Evolutionary conservation across 2,113 vertebrate species (phyloP), one percentile per base, ranked within the genome.

Genomic region (Propithecus coquereli): DNA sequence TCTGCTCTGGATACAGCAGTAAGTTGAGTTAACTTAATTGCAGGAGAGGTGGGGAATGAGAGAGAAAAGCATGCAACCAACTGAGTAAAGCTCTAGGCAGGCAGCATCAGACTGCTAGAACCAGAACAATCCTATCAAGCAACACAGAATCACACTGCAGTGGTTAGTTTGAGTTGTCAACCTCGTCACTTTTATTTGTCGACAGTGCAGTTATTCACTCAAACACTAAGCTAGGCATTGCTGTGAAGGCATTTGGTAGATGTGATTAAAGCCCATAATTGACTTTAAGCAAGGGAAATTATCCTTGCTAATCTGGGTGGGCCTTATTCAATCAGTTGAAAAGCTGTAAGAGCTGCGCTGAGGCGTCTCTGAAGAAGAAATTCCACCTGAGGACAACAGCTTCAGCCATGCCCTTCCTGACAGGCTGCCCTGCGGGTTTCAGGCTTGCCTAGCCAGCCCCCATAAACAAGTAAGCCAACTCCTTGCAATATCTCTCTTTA

Each of bases 301-400:
- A 70, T 71, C 59, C 63, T 91, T 92, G 73, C 93, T 54, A 87
- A 89, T 45, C 50, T 63, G 5, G 20, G 57, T 70, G 73, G 30
- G 59, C 57, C 80, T 47, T 43, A 86, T 27, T 65, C 6, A 43
- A 74, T 66, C 81, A 10, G 1, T 0, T 45, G 20, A 68, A 80
- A 82, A 47, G 45, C 59, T 50, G 70, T 83, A 10, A 8, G 23
- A 50, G 37, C 11, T 27, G 16, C 40, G 43, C 22, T 25, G 23
- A 86, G 17, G 52, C 13, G 50, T 77, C 71, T 68, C 22, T 84
- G 50, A 50, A 93, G 32, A 95, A 71, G 73, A 52, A 91, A 63
- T 52, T 6, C 45, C 43, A 85, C 25, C 9, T 73, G 25, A 27
- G 63, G 37, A 43, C 34, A 45, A 65, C 2, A 61, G 73, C 20